phyloP scores from a whole-genome alignment of 1,140 invertebrate species.

The Archegozetes longisetosus region DNA sequence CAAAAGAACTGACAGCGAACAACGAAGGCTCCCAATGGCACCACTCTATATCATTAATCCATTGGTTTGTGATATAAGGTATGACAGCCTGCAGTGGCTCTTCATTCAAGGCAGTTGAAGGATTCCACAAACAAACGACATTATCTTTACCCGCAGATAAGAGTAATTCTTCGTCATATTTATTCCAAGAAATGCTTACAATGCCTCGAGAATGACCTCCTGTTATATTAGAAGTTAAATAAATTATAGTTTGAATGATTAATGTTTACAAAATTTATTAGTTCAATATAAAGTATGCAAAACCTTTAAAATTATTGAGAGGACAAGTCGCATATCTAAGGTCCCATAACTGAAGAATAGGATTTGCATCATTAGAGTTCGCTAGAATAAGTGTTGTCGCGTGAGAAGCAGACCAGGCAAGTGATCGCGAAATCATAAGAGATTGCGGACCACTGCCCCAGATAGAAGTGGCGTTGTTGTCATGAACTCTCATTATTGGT shows the following conservation, averaged over 20 bases:
- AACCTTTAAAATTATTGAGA: background rate
- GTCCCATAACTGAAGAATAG: background rate
- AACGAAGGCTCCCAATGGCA: background rate
- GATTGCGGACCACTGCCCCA: background rate
- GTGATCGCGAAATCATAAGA: background rate
- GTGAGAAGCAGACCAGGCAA: background rate
- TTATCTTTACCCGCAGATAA: constrained; percentile 2
- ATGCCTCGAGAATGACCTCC: background rate
- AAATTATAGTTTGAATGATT: no score
- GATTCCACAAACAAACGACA: background rate
- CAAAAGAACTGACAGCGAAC: background rate
- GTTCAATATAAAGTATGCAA: no score
- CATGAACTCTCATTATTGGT: background rate
- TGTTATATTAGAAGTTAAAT: no score
- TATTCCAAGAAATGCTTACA: background rate
- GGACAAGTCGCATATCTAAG: background rate
- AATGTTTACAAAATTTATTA: no score
- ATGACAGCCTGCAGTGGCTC: background rate
- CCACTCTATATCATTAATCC: background rate
- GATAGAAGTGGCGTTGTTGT: background rate
- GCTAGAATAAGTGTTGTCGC: background rate
- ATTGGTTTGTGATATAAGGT: background rate
- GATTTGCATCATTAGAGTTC: background rate
- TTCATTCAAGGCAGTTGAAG: background rate
- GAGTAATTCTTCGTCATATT: background rate